phyloP scores from a whole-genome alignment of 2,888 invertebrate genomes.

The Enoplolaimus lenunculus region DNA sequence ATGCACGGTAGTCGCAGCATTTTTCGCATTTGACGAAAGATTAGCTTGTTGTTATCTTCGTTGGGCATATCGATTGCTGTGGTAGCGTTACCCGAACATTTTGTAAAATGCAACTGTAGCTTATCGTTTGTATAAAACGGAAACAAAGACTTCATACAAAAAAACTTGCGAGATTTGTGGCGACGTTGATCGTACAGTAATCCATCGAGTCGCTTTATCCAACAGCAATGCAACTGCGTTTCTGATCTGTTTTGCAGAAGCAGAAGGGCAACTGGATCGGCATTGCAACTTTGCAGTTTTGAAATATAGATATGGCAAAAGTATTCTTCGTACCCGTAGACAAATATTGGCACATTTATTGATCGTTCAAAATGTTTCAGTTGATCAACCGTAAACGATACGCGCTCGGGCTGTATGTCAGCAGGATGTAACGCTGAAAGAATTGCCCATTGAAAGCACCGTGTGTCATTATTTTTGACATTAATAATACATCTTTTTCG shows the following conservation, averaged over 20 bases:
- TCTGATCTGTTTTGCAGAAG: neutral
- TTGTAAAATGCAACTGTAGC: neutral
- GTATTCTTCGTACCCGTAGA: neutral
- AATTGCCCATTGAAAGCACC: neutral
- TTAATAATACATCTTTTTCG: neutral
- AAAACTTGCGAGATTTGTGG: neutral
- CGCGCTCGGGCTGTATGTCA: neutral
- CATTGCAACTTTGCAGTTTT: neutral
- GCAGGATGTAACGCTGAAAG: neutral
- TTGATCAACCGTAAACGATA: neutral
- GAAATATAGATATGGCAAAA: neutral
- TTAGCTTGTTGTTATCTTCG: neutral
- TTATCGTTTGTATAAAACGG: neutral
- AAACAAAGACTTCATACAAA: neutral
- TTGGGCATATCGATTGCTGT: neutral
- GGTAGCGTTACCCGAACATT: neutral
- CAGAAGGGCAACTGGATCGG: neutral
- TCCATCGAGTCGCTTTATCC: neutral
- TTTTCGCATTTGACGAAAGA: neutral
- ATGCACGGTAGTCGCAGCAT: neutral
- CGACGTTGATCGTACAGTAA: neutral
- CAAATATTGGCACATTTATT: neutral
- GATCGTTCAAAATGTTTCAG: neutral
- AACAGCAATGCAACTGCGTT: neutral
- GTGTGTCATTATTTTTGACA: neutral